Evolutionary conservation across 2,888 invertebrate species (phyloP).

Genomic region (Spicauda simplicius): DNA sequence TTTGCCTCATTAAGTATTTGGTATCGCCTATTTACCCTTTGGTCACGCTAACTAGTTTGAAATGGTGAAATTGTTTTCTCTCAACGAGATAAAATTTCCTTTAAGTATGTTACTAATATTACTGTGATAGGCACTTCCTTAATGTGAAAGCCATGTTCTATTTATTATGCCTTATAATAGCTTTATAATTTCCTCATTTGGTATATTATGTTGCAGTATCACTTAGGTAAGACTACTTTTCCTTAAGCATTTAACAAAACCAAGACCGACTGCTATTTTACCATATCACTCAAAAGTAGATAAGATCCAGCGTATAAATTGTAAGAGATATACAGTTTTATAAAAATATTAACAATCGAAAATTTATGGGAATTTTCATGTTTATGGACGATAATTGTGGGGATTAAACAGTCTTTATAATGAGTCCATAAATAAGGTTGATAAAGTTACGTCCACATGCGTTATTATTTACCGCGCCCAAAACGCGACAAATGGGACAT

Average conservation of each 20-base stretch:
- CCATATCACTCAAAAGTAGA: too few relatives aligned
- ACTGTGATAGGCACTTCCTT: background rate
- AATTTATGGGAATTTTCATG: background rate
- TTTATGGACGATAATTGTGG: conserved; percentile 11
- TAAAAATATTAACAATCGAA: background rate
- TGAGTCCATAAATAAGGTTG: conserved; percentile 78
- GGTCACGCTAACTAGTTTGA: conserved; percentile 8
- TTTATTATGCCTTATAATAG: too few relatives aligned
- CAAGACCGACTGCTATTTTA: too few relatives aligned
- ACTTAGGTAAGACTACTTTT: too few relatives aligned
- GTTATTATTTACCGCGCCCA: conserved; percentile 72
- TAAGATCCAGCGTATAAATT: too few relatives aligned
- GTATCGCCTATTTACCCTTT: conserved; percentile 38
- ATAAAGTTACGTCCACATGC: conserved; percentile 63
- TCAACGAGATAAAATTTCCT: background rate
- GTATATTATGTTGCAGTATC: too few relatives aligned
- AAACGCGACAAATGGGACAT: conserved; percentile 71
- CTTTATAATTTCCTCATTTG: too few relatives aligned
- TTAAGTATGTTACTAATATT: background rate
- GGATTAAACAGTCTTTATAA: conserved; percentile 52
- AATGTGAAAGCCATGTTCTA: too few relatives aligned
- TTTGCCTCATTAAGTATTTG: conserved; percentile 60
- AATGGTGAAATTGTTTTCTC: background rate
- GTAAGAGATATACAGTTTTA: too few relatives aligned
- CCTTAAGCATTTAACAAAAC: too few relatives aligned